Percentiles rank a stretch among this genome's conserved stretches.
These are phyloP conservation scores for Pheosia tremula DNA, from an alignment of 2,888 invertebrate genomes.

Conservation along the genomic window DNA sequence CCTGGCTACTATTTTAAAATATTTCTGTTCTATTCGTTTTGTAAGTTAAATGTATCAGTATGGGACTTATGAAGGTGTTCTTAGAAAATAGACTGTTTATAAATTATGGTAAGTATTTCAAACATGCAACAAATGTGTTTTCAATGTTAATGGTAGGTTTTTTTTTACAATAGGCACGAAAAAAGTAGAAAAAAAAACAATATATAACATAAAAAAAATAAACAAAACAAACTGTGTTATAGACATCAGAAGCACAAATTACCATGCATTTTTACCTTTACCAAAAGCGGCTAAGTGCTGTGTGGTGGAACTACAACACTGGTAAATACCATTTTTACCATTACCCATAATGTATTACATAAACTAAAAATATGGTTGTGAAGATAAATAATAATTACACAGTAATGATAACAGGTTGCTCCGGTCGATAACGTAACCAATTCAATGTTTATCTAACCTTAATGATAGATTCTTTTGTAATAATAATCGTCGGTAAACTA, in stretches of 20 bases:
- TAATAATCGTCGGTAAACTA: neutral
- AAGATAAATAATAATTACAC: constrained; percentile 42
- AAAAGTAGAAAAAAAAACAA: constrained; percentile 18
- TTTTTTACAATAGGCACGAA: constrained; percentile 20
- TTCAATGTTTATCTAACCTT: constrained; percentile 1
- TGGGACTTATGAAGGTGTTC: neutral
- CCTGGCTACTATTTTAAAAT: no score
- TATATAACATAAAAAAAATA: constrained; percentile 28
- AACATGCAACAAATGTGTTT: constrained; percentile 51
- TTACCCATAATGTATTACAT: constrained; percentile 47
- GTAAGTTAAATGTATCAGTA: no score
- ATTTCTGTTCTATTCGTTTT: neutral
- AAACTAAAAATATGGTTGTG: constrained; percentile 49
- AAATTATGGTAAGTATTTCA: constrained; percentile 7
- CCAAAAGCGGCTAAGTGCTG: constrained; percentile 73
- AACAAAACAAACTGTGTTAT: constrained; percentile 47
- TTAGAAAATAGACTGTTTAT: constrained; percentile 69
- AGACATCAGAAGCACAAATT: constrained; percentile 64
- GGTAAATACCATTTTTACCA: constrained; percentile 52
- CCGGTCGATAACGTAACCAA: constrained; percentile 47
- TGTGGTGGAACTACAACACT: constrained; percentile 65
- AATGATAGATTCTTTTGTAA: neutral
- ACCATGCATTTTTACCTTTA: constrained; percentile 80
- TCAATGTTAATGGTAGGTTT: constrained; percentile 24
- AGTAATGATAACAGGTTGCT: constrained; percentile 43